Conservation (phyloP, 2,113 vertebrate species). For the Lontra canadensis region DNA sequence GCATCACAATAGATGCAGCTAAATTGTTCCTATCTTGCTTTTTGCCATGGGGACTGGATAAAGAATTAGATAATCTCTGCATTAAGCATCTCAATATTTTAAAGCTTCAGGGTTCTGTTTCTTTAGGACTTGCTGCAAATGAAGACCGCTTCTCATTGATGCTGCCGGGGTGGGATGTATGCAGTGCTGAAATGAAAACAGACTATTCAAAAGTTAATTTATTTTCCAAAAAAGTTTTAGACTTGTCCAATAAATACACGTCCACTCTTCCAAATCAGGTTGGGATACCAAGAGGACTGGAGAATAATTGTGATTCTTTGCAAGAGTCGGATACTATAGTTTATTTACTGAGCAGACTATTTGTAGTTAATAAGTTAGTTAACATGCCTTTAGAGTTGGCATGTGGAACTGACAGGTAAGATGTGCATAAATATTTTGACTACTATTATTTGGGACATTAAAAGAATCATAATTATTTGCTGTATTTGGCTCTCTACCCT, state of each 20-base stretch:
- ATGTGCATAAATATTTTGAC: neutral
- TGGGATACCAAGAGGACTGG: neutral
- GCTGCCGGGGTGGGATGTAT: constrained; percentile 82
- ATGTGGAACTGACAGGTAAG: constrained; percentile 82
- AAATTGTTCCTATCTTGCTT: constrained; percentile 87
- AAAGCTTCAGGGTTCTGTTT: constrained; percentile 79
- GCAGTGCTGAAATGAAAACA: constrained; percentile 42
- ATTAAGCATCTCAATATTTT: constrained; percentile 76
- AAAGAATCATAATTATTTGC: neutral
- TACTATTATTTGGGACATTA: neutral
- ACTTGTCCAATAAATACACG: constrained; percentile 84
- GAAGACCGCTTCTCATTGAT: constrained; percentile 81
- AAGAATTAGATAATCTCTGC: constrained; percentile 83
- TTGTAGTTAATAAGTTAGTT: constrained; percentile 82
- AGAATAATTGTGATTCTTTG: constrained; percentile 40
- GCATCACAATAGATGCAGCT: constrained; percentile 71
- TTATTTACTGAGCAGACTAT: constrained; percentile 82
- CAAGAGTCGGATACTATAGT: constrained; percentile 65
- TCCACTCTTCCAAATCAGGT: constrained; percentile 70
- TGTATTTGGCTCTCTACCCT: neutral
- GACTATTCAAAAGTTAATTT: constrained; percentile 74
- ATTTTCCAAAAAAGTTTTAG: constrained; percentile 84
- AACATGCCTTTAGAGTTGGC: constrained; percentile 74
- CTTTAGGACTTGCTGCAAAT: constrained; percentile 82
- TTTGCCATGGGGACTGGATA: constrained; percentile 86